Evolutionary conservation across 2,888 invertebrate genomes (phyloP), one percentile per base, ranked within the genome.

Genomic region (Lucinisca nassula): DNA sequence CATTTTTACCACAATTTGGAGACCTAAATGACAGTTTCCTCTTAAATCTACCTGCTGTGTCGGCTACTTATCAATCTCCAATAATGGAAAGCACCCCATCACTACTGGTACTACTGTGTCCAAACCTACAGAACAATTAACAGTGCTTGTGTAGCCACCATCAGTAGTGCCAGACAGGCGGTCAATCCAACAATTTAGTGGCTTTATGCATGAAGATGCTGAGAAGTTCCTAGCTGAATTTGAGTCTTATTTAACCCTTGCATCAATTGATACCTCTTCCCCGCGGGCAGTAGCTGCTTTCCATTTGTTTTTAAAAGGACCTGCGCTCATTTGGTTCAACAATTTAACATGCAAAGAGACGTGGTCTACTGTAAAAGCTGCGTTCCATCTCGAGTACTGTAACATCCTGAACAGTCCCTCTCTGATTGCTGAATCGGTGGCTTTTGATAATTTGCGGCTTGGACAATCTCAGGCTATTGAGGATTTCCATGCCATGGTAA

Each of bases 401-500:
- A 61, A 61, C 27, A 61, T 17, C 10, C 6, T 61, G 27, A 61
- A 21, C 30, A 61, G 61, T 17, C 61, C 61, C 6, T 24, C 61
- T 10, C 27, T 61, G 30, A 61, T 61, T 8, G 61, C 61, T 24
- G 61, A 61, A 61, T 37, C 72, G 76, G 82, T 58, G 6, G 17
- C 58, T 3, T 82, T 51, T 51, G 32, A 58, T 49, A 82, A 49
- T 61, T 35, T 82, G 32, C 37, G 17, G 6, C 51, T 77, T 3
- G 6, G n/a, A 12, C n/a, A 77, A 3, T 51, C 40, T 40, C 78
- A 78, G 32, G 51, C 72, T 24, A 51, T 83, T 21, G 79, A 83
- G 37, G 78, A 78, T 2, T 83, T 38, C n/a, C 83, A 83, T 58
- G 58, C 73, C 10, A 67, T 1, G 35, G 38, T 83, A 1, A 3